Percentiles rank a stretch among this genome's conserved stretches.
These are phyloP conservation scores for Ephydatia muelleri DNA, from an alignment of 37 sponge, comb jelly and placozoan species.

Conservation along the genomic window DNA sequence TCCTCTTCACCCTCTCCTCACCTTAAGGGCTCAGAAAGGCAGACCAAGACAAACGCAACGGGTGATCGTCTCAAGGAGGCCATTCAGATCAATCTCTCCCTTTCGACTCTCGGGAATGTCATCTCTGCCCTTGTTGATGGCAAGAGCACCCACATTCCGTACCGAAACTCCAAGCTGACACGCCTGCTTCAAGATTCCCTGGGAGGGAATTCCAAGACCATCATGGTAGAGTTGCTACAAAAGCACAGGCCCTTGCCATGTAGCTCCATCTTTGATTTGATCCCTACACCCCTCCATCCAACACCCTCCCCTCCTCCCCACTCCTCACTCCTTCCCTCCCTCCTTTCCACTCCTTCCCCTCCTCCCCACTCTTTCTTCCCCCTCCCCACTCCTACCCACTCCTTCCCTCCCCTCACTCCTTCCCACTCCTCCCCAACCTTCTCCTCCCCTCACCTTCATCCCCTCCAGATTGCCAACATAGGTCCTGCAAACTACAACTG, in stretches of 20 bases:
- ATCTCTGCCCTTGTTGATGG: conserved; percentile 98
- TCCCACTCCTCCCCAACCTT: neutral
- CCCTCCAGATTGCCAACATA: conserved; percentile 88
- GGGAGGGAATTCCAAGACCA: conserved; percentile 98
- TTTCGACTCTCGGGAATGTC: conserved; percentile 92
- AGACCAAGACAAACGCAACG: conserved; percentile 83
- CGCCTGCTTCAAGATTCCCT: conserved; percentile 96
- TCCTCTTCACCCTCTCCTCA: neutral
- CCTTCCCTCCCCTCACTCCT: neutral
- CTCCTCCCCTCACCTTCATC: neutral
- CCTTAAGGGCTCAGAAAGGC: conserved; percentile 89
- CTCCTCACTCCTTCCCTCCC: neutral
- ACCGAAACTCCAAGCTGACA: conserved; percentile 95
- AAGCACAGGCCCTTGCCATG: neutral
- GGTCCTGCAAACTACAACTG: conserved; percentile 96
- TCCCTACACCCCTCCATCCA: no score
- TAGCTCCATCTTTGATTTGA: neutral
- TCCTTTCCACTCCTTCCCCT: neutral
- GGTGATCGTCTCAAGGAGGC: conserved; percentile 89
- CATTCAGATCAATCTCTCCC: conserved; percentile 94
- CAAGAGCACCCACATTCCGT: conserved; percentile 90
- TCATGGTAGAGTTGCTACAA: conserved; percentile 81
- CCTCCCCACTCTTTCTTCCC: neutral
- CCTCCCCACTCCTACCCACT: neutral
- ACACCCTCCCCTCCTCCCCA: neutral